A percentile compares a stretch with the other conserved stretches of the same genome.
Evolutionary conservation across 1,140 invertebrate genomes (phyloP).

Genomic region (Oryctes rhinoceros): DNA sequence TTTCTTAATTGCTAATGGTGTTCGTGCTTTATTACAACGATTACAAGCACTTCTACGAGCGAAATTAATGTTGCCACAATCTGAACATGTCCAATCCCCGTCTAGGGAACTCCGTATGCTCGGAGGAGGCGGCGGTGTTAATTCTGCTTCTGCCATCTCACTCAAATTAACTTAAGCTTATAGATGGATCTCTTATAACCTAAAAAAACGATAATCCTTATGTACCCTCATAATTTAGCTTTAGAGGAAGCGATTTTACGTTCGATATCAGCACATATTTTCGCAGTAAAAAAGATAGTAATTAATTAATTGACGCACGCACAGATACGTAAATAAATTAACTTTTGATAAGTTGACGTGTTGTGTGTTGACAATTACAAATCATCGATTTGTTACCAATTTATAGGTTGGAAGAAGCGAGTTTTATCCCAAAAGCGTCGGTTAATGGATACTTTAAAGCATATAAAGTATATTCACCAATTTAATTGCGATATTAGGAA

Average conservation of each 20-base stretch:
- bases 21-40: conserved; percentile 81
- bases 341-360: background rate
- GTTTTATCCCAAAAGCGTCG: background rate
- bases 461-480: background rate
- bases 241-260: conserved; percentile 2
- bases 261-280: background rate
- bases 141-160: conserved; percentile 47
- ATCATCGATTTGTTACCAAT: conserved; percentile 4
- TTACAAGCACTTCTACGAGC: conserved; percentile 89
- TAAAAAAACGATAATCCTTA: conserved; percentile 26
- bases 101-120: conserved; percentile 53
- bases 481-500: background rate
- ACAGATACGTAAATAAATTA: background rate
- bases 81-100: conserved; percentile 68
- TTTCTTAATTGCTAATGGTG: conserved; percentile 68
- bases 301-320: background rate
- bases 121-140: conserved; percentile 54
- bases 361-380: conserved; percentile 14
- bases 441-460: no score
- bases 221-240: conserved; percentile 9
- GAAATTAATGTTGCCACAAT: conserved; percentile 95
- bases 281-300: background rate
- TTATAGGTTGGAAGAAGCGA: background rate
- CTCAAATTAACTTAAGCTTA: background rate
- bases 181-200: background rate